Base-by-base conservation (phyloP, 2,113 vertebrate species). In the Patagioenas fasciata region DNA sequence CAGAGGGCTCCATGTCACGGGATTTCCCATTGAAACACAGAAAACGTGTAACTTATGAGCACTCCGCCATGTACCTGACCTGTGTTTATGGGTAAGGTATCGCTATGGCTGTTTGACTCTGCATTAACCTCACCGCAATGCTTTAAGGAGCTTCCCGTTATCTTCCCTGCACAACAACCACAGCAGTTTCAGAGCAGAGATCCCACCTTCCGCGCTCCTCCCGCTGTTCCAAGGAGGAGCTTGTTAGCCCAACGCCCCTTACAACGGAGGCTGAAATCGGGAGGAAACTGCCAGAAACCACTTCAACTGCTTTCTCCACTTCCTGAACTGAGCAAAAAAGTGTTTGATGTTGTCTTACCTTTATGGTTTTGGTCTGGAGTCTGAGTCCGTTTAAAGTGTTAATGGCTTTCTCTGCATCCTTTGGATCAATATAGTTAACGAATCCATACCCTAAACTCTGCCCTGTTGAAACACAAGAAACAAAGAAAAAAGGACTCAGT, bases 331-430 rank as follows among this genome's bases (percentile, higher is more conserved):
- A 95, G 64, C 64, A 95, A 83, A 74, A 74, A 92, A 13, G 60
- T 24, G 84, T 89, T 94, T 79, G 64, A 32, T 53, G 25, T 96
- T 61, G 34, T 95, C 98, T 99, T 99, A 99, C 99, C 99, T 99
- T 99, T 98, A 99, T 99, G 96, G 99, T 99, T 99, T 99, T 99
- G 98, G 99, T 99, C 98, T 99, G 99, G 98, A 99, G 99, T 99
- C 99, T 99, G 98, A 99, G 99, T 99, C 99, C 99, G 98, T 99
- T 99, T 99, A 99, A 99, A 95, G 99, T 99, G 98, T 99, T 99
- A 98, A 99, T 99, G 99, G 99, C 99, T 99, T 99, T 99, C 98
- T 99, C 99, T 98, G 99, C 99, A 98, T 99, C 99, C 99, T 99
- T 99, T 99, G 99, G 99, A 97, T 99, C 99, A 97, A 99, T 99